phyloP scores from a whole-genome alignment of 2,888 invertebrate species.

The Sesia apiformis region DNA sequence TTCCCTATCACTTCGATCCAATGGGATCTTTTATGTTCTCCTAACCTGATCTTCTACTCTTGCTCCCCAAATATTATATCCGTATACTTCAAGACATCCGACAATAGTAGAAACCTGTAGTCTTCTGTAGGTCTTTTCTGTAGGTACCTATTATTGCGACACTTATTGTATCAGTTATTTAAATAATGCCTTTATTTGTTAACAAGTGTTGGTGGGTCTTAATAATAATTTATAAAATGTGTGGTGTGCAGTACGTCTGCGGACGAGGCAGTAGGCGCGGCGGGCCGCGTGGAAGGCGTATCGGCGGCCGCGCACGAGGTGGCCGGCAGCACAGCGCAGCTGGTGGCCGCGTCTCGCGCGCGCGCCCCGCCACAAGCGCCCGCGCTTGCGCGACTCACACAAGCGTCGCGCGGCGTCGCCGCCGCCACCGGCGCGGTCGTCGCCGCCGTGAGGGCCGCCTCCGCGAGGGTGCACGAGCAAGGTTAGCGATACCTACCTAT shows the following conservation, averaged over 20 bases:
- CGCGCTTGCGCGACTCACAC: slow-evolving; percentile 74
- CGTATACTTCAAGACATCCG: too few species aligned
- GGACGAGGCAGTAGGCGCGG: slow-evolving; percentile 89
- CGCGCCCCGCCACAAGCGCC: slow-evolving; percentile 76
- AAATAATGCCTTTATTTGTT: neutral
- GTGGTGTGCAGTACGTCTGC: slow-evolving; percentile 83
- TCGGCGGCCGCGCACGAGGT: slow-evolving; percentile 98
- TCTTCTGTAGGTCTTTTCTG: too few species aligned
- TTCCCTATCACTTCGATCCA: too few species aligned
- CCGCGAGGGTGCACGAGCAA: slow-evolving; percentile 83
- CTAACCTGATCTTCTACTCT: too few species aligned
- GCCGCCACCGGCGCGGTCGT: slow-evolving; percentile 94
- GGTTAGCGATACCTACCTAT: slow-evolving; percentile 49
- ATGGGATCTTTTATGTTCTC: too few species aligned
- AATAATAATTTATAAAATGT: neutral
- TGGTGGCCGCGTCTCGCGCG: slow-evolving; percentile 97
- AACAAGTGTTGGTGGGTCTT: neutral
- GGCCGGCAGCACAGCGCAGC: slow-evolving; percentile 95
- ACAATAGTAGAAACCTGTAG: too few species aligned
- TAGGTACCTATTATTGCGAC: too few species aligned
- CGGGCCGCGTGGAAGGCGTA: slow-evolving; percentile 92
- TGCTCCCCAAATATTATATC: too few species aligned
- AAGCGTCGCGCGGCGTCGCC: slow-evolving; percentile 91
- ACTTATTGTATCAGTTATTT: too few species aligned
- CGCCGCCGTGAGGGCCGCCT: slow-evolving; percentile 90